Conservation (phyloP, 2,797 vertebrate species). For the Macropus fuliginosus region DNA sequence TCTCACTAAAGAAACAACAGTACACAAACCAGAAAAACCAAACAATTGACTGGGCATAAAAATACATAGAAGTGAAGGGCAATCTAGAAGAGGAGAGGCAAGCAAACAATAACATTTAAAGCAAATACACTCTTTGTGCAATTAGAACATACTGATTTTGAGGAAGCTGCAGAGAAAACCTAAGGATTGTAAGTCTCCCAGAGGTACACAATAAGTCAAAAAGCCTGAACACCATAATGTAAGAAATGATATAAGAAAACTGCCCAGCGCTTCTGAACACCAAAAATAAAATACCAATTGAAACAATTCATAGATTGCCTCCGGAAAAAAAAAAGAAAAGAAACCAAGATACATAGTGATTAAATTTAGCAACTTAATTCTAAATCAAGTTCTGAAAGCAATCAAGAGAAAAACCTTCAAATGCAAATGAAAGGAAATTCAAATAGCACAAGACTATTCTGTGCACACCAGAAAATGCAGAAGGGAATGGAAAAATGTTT, state of each 20-base stretch:
- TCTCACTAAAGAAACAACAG: not conserved
- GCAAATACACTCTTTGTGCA: not conserved
- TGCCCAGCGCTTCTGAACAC: not conserved
- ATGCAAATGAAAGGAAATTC: not conserved
- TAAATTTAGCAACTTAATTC: not conserved
- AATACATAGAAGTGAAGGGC: not conserved
- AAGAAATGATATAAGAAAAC: not conserved
- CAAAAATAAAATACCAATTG: not conserved
- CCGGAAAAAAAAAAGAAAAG: not conserved
- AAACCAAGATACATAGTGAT: not conserved
- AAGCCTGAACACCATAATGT: not conserved
- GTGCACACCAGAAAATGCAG: not conserved
- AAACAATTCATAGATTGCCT: not conserved
- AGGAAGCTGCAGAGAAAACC: not conserved
- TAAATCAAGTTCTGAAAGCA: not conserved
- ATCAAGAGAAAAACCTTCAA: not conserved
- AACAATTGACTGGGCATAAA: not conserved
- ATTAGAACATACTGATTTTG: not conserved
- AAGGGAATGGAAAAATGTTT: not conserved
- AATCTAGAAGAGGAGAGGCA: not conserved
- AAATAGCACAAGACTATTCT: not conserved
- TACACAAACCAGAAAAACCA: not conserved
- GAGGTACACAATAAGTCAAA: not conserved
- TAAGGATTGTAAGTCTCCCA: not conserved
- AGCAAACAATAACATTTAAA: not conserved